Evolutionary conservation across 2,888 invertebrate genomes (phyloP), one percentile per base, ranked within the genome.

Genomic region (Volucella inflata): DNA sequence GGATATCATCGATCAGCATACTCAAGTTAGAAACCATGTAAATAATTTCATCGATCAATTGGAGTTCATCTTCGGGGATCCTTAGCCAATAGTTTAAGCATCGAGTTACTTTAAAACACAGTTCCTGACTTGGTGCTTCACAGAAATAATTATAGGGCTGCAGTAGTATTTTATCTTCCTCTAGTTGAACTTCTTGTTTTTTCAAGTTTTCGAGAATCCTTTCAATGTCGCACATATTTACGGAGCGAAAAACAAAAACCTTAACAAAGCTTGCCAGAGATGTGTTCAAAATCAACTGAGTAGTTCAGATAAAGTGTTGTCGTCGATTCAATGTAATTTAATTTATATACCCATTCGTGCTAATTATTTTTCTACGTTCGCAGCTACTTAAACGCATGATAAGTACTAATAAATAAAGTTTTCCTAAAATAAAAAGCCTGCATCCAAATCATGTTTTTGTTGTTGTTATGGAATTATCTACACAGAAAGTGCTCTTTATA

Each of bases 21-120:
- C 98, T 98, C 78, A 98, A 96, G 93, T 98, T 99, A 91, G 99
- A 99, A 46, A 99, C 94, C 95, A 99, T 97, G 93, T 98, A 97
- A 21, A 97, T 96, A 87, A 98, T 97, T 90, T 98, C 97, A 48
- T 96, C 96, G 76, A 99, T 96, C 14, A 95, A 94, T 60, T 93
- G 92, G 17, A 98, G 93, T 90, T 97, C 98, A 84, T 97, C 96
- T 71, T 95, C 94, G 6, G 97, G 96, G 89, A 99, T 97, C 90
- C 96, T 95, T 87, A 99, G 93, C 99, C 99, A 99, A 91, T 96
- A 95, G 93, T 99, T 98, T 92, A 99, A 98, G 1, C 98, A 98
- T 88, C 96, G 93, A 0, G 97, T 95, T 78, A 98, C 93, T 91
- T 97, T 97, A 8, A 95, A 94, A 82, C 98, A 94, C 77, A 98